A percentile compares a stretch with the other conserved stretches of the same genome.
These are phyloP conservation scores for Anomalospiza imberbis DNA, from an alignment of 2,797 vertebrate genomes.

Conservation along the genomic window DNA sequence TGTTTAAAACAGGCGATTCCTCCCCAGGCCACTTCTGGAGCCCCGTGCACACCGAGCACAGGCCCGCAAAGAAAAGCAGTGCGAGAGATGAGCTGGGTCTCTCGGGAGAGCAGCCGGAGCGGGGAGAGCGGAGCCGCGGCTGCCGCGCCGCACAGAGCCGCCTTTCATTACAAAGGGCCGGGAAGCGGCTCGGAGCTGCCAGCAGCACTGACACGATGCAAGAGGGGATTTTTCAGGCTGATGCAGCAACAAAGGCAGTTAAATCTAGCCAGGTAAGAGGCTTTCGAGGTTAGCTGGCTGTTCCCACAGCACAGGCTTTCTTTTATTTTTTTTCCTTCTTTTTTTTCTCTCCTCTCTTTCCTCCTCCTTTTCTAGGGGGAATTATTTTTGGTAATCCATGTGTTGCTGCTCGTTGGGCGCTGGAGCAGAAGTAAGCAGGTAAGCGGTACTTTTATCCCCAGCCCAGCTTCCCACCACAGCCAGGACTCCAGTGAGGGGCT, in stretches of 20 bases:
- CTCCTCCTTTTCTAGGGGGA: background rate
- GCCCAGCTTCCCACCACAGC: background rate
- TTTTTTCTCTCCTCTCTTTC: background rate
- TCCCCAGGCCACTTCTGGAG: background rate
- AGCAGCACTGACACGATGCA: background rate
- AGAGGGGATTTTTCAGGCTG: constrained; percentile 47
- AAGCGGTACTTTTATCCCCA: constrained; percentile 3
- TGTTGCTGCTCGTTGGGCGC: constrained; percentile 20
- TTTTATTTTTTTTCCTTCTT: background rate
- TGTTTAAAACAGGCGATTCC: background rate
- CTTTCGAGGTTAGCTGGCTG: constrained; percentile 12
- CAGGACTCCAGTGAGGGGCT: background rate
- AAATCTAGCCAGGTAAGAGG: constrained; percentile 55
- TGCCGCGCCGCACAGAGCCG: background rate
- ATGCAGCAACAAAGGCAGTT: constrained; percentile 58
- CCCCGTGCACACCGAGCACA: background rate
- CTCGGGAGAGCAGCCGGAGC: background rate
- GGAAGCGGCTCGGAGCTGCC: background rate
- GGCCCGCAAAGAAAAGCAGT: background rate
- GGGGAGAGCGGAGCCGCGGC: background rate
- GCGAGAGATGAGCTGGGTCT: background rate
- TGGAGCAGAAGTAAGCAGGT: constrained; percentile 56
- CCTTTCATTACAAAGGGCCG: constrained; percentile 19
- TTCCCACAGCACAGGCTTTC: constrained; percentile 25
- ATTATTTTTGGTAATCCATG: constrained; percentile 44